Conservation (phyloP, 2,797 vertebrate species). For the Microcaecilia unicolor region DNA sequence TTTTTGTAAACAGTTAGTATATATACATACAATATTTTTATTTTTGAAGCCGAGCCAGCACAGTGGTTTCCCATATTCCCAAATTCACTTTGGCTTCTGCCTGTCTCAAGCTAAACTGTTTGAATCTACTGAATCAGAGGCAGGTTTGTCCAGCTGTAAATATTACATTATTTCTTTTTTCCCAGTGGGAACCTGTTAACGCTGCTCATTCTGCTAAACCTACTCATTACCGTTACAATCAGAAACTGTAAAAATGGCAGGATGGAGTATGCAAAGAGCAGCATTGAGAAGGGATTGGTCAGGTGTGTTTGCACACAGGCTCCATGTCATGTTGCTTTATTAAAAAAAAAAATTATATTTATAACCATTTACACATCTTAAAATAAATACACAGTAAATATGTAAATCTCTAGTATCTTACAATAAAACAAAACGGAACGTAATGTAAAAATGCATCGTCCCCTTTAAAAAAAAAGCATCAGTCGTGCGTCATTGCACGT, state of each 20-base stretch:
- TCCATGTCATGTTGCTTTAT: conserved; percentile 75
- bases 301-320: conserved; percentile 82
- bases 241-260: conserved; percentile 79
- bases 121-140: conserved; percentile 55
- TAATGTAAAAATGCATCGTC: conserved; percentile 56
- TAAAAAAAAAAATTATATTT: conserved; percentile 80
- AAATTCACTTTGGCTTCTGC: conserved; percentile 48
- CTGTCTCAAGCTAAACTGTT: conserved; percentile 46
- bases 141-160: conserved; percentile 60
- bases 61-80: conserved; percentile 48
- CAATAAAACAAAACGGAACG: conserved; percentile 80
- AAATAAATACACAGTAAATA: conserved; percentile 75
- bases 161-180: too few relatives aligned
- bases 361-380: conserved; percentile 86
- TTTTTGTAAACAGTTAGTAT: conserved; percentile 51
- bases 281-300: conserved; percentile 75
- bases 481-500: conserved; percentile 47
- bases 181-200: conserved; percentile 50
- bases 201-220: conserved; percentile 54
- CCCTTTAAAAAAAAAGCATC: conserved; percentile 54
- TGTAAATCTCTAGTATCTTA: conserved; percentile 79
- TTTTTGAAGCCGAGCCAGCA: conserved; percentile 51
- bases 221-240: conserved; percentile 55
- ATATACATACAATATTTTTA: too few relatives aligned
- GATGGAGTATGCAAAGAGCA: conserved; percentile 78